These are phyloP conservation scores for Pseudochirops cupreus DNA, from an alignment of 2,797 vertebrate species.

Conservation along the genomic window DNA sequence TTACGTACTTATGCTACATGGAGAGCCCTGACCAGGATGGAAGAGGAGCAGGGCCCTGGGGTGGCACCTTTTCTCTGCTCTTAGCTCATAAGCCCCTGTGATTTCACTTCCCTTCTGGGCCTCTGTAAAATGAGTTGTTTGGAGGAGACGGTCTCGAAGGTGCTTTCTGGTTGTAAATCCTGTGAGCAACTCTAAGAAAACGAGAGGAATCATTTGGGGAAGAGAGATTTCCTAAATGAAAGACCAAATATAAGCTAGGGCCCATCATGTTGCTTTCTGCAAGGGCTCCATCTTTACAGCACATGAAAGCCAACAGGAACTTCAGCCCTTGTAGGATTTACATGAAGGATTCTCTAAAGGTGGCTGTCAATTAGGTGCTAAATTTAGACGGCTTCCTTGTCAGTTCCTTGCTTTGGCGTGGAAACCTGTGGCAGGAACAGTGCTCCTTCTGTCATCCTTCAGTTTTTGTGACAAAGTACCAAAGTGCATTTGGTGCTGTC, in stretches of 20 bases:
- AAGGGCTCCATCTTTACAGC: slow-evolving; percentile 27
- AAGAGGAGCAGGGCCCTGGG: slow-evolving; percentile 7
- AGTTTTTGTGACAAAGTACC: slow-evolving; percentile 30
- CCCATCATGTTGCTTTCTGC: slow-evolving; percentile 8
- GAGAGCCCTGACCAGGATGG: not conserved
- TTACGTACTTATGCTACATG: not conserved
- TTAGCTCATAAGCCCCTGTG: not conserved
- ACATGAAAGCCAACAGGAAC: slow-evolving; percentile 6
- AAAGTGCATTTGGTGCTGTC: slow-evolving; percentile 44
- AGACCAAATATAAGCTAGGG: slow-evolving; percentile 46
- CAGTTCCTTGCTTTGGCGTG: slow-evolving; percentile 46
- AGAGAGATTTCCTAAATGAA: slow-evolving; percentile 35
- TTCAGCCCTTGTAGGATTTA: slow-evolving; percentile 36
- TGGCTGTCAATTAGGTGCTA: slow-evolving; percentile 62
- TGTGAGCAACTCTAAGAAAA: not conserved
- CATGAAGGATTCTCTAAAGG: slow-evolving; percentile 56
- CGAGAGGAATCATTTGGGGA: slow-evolving; percentile 26
- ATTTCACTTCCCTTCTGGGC: slow-evolving; percentile 9
- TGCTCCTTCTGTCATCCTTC: slow-evolving; percentile 17
- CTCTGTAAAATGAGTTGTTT: not conserved
- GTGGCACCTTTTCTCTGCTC: not conserved
- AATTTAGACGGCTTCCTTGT: slow-evolving; percentile 61
- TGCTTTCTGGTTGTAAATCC: not conserved
- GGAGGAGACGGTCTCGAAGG: not conserved
- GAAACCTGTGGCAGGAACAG: slow-evolving; percentile 44